Evolutionary conservation across 2,888 invertebrate species (phyloP), one percentile per base, ranked within the genome.

Genomic region (Chymomyza procnemis): DNA sequence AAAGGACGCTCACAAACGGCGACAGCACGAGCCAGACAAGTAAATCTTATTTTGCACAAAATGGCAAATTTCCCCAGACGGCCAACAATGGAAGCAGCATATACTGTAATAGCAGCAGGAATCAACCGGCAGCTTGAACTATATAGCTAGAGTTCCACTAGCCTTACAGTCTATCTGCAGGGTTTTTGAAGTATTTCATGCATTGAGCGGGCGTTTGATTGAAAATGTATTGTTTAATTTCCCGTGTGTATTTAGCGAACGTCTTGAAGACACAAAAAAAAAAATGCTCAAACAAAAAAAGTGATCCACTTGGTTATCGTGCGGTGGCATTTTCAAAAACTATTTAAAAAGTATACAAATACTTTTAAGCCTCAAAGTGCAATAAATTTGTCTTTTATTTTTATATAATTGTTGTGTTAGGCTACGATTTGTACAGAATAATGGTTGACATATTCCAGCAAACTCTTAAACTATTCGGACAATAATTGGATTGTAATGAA

Each of bases 191-290:
- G 76, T 75, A 84, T 86, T 83, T 83, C 74, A 68, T 72, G 80
- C 78, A 81, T 81, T 86, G 78, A 82, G 78, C 82, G 84, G 79
- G 77, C 80, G 74, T 88, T 88, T 89, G 89, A 89, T 88, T 89
- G 89, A 88, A 89, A 88, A 86, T 84, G 85, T 87, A 88, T 88
- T 89, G 89, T 89, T 87, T 88, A 89, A 89, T 89, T 89, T 89
- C 89, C 89, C 89, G 88, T 88, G 85, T 80, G 89, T 89, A 89
- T 88, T 88, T 85, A 83, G 82, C 81, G 78, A 71, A 79, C 83
- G 75, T 71, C 64, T 55, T 69, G 71, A 69, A 72, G 71, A 69
- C 75, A 76, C 66, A 54, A 22, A 66, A 47, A 14, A 26, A 68
- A 66, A 46, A 69, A 65, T 41, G 34, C 34, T 46, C 41, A 61